Percentiles rank a stretch among this genome's conserved stretches.
Conservation (phyloP, 2,888 invertebrate species). For the Caprella mutica region DNA sequence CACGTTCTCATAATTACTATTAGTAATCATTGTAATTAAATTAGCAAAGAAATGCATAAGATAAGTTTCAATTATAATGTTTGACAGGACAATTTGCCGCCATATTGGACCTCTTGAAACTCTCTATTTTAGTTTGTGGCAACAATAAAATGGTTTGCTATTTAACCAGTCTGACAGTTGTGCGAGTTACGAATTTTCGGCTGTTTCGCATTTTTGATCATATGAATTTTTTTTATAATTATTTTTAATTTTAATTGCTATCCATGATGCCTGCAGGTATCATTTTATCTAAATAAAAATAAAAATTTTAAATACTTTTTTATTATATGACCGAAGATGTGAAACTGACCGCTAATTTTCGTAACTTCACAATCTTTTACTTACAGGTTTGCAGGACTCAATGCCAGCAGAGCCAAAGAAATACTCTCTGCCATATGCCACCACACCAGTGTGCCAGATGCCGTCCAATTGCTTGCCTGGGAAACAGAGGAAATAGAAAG, state of each 20-base stretch:
- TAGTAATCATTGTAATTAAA: background rate
- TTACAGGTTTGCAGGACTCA: slow-evolving; percentile 59
- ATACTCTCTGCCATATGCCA: slow-evolving; percentile 73
- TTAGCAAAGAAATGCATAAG: background rate
- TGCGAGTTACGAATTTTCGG: too few relatives aligned
- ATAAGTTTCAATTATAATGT: background rate
- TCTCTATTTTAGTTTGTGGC: too few relatives aligned
- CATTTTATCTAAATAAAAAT: background rate
- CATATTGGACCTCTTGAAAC: too few relatives aligned
- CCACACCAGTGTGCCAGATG: slow-evolving; percentile 89
- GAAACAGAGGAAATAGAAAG: background rate
- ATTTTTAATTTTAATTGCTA: too few relatives aligned
- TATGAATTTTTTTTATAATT: too few relatives aligned
- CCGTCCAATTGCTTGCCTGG: slow-evolving; percentile 74
- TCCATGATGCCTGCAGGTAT: too few relatives aligned
- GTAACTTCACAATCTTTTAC: background rate
- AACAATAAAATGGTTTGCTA: too few relatives aligned
- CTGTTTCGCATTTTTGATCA: too few relatives aligned
- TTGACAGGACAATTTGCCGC: too few relatives aligned
- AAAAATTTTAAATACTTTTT: background rate
- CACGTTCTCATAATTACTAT: background rate
- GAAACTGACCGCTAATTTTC: too few relatives aligned
- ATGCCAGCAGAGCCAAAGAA: slow-evolving; percentile 75
- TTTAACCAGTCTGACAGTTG: too few relatives aligned
- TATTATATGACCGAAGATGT: too few relatives aligned